Evolutionary conservation across 2,888 invertebrate species (phyloP), one percentile per base, ranked within the genome.

Genomic region (Athalia circularis): DNA sequence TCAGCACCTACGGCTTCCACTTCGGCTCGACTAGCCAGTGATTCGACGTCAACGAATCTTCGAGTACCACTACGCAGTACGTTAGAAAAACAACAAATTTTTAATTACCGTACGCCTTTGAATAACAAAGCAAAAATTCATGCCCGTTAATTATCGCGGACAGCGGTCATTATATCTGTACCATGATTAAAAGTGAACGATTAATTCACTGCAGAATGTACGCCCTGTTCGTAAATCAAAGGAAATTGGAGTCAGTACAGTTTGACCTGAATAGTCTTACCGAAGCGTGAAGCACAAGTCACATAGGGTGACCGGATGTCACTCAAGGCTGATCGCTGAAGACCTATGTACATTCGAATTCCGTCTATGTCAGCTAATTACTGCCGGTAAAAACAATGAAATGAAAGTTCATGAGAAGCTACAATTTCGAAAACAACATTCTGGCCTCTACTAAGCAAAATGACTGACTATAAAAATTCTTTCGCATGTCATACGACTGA

Each of bases 1-100:
- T 92, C 85, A 61, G 91, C 92, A 57, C 90, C 89, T n/a, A 92
- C 86, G 5, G 84, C 83, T 47, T 88, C 85, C 8, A 91, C 82
- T 67, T 88, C 87, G 15, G 81, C 82, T 8, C 79, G 81, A 62
- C 86, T 86, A 0, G 90, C 88, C 43, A 89, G 78, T 47, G 86
- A 82, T 61, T 92, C 87, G 1, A 92, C 79, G 45, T 93, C 92
- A 6, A 88, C 84, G 13, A 91, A 91, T 5, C 88, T 89, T 13
- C 91, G 83, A 0, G 91, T 89, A 2, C 92, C 92, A 5, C 91
- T 91, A 80, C 15, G 43, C 29, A 2, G 29, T 29, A 29, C 2
- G 2, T 29, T 29, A 29, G 29, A 29, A 29, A 29, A 29, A 29
- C 29, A 29, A 29, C 0, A 29, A 29, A 29, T 29, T 0, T 0